Base-by-base conservation (phyloP, 2,888 invertebrate genomes). In the Drosophila acutilabella region DNA sequence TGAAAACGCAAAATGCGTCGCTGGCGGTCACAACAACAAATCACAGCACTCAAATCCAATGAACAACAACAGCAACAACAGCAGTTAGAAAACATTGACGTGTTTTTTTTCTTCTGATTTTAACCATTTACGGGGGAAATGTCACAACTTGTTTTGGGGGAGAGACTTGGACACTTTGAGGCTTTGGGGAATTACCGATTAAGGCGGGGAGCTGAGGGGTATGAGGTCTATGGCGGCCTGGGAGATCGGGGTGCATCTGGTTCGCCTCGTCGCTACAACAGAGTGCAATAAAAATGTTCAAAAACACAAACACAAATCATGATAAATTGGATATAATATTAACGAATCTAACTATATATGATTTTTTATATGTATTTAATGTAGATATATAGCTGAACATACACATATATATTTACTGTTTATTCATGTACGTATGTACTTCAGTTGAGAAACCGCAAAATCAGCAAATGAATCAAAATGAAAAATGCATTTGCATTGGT, bases 81-180 rank as follows among this genome's bases (percentile, higher is more conserved):
- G 16, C 44, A 38, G 10, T 30, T 45, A 47, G 56, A 58, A 51
- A 58, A 33, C 51, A 54, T 56, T 47, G 20, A 36, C 72, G 75
- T 78, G 86, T 87, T 80, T 78, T 59, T 33, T 36, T 36, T 36
- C 36, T 36, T 36, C 13, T 36, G 36, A 71, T 74, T 87, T 81
- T 89, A 71, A 59, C 84, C 89, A 85, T 85, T 85, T 85, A 89
- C 61, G 88, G 84, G 84, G 88, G 84, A 85, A 87, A 87, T 87
- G 89, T 85, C 89, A 83, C 78, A 88, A 82, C 83, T 70, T 59
- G 86, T 82, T 88, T 77, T 48, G 57, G 45, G 50, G 57, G 45
- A 64, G 66, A 36, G 40, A 56, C 56, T 56, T 30, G 38, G 53
- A 11, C 30, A 36, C 47, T 47, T 54, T 54, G 53, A 26, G 62